Conservation (phyloP, 2,797 vertebrate species). For the Ciconia nigra region DNA sequence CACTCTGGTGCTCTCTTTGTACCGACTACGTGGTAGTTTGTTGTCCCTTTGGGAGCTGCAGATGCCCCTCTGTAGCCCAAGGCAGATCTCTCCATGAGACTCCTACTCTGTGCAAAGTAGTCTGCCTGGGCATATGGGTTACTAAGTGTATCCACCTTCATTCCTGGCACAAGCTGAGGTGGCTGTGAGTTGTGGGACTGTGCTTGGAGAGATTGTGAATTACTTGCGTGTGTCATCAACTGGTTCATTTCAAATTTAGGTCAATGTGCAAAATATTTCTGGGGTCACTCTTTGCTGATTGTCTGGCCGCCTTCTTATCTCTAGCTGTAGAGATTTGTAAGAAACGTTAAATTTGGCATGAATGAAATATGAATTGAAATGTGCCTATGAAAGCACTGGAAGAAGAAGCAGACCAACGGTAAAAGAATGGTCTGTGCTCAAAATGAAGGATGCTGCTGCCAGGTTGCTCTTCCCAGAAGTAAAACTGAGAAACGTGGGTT, state of each 20-base stretch:
- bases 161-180: fast-evolving
- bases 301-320: fast-evolving
- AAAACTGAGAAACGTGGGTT: not conserved
- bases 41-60: not conserved
- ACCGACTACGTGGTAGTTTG: fast-evolving
- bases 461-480: not conserved
- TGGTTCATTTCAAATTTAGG: not conserved
- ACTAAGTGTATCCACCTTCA: not conserved
- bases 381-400: not conserved
- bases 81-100: not conserved
- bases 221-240: not conserved
- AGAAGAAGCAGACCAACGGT: not conserved
- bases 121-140: not conserved
- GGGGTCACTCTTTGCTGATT: not conserved
- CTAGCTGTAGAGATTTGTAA: not conserved
- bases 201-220: not conserved
- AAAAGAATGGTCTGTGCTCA: not conserved
- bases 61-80: not conserved
- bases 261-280: not conserved
- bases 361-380: not conserved
- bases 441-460: not conserved
- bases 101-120: not conserved
- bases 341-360: not conserved
- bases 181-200: not conserved
- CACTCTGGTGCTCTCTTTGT: not conserved